A percentile compares a stretch with the other conserved stretches of the same genome.
These are phyloP conservation scores for Lanius collurio DNA, from an alignment of 2,113 vertebrate species.

Conservation along the genomic window DNA sequence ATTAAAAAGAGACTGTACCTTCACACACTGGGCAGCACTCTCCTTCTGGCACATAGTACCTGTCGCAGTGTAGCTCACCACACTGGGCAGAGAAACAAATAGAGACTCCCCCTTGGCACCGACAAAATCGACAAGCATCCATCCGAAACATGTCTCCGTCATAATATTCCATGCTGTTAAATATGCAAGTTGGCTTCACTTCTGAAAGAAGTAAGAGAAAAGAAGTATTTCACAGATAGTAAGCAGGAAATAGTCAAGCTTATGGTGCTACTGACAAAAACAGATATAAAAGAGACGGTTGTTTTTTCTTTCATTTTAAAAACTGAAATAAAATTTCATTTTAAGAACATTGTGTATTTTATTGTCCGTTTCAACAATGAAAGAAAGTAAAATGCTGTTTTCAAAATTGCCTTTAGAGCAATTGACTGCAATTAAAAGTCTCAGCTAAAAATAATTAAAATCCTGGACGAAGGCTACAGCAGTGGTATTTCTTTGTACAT, in stretches of 20 bases:
- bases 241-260: not conserved
- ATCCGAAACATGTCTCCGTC: conserved; percentile 89
- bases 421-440: not conserved
- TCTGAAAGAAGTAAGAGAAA: conserved; percentile 67
- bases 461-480: not conserved
- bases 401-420: not conserved
- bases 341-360: not conserved
- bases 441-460: not conserved
- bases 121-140: conserved; percentile 88
- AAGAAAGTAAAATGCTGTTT: not conserved
- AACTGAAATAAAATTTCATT: not conserved
- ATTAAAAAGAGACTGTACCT: conserved; percentile 67
- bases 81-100: conserved; percentile 89
- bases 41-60: conserved; percentile 86
- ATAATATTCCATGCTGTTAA: conserved; percentile 82
- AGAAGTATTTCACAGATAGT: not conserved
- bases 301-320: not conserved
- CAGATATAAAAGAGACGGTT: not conserved
- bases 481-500: not conserved
- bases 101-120: conserved; percentile 87
- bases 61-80: conserved; percentile 83
- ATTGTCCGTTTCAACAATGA: not conserved
- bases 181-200: conserved; percentile 85
- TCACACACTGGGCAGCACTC: conserved; percentile 91
- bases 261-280: not conserved